Evolutionary conservation across 2,113 vertebrate genomes (phyloP), one percentile per base, ranked within the genome.

Genomic region (Pseudolaguvia tuberculata): DNA sequence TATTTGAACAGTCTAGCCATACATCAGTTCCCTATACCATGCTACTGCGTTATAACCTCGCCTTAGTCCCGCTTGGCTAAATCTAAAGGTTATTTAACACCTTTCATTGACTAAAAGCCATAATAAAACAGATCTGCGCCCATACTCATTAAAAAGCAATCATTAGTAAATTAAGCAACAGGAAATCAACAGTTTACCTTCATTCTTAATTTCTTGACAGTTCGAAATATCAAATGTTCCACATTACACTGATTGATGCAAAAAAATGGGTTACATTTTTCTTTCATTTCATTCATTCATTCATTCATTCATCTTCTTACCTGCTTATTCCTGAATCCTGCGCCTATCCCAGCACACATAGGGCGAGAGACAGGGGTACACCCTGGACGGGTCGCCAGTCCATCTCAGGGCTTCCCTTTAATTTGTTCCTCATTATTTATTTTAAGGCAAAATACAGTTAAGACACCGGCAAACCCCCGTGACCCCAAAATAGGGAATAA

Each of bases 231-330:
- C 47, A 86, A 82, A 85, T 90, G 87, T 79, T 90, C 90, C 76
- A 83, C 77, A 86, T 91, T 90, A 85, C 39, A 80, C 55, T 83
- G 85, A 89, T 84, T 86, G 71, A 82, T 82, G 66, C 73, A 56
- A 84, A 81, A 83, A 86, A 88, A n/a, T n/a, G n/a, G n/a, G n/a
- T n/a, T n/a, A n/a, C n/a, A n/a, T n/a, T n/a, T n/a, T n/a, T n/a
- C n/a, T n/a, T n/a, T n/a, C n/a, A n/a, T n/a, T n/a, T n/a, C n/a
- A n/a, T n/a, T n/a, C n/a, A n/a, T n/a, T n/a, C n/a, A n/a, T n/a
- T n/a, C n/a, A n/a, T n/a, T n/a, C n/a, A n/a, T n/a, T n/a, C n/a
- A n/a, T n/a, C n/a, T n/a, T n/a, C n/a, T n/a, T n/a, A n/a, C n/a
- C n/a, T n/a, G n/a, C n/a, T n/a, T n/a, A n/a, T n/a, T n/a, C n/a